These are phyloP conservation scores for Ditula angustiorana DNA, from an alignment of 2,888 invertebrate genomes.

Conservation along the genomic window DNA sequence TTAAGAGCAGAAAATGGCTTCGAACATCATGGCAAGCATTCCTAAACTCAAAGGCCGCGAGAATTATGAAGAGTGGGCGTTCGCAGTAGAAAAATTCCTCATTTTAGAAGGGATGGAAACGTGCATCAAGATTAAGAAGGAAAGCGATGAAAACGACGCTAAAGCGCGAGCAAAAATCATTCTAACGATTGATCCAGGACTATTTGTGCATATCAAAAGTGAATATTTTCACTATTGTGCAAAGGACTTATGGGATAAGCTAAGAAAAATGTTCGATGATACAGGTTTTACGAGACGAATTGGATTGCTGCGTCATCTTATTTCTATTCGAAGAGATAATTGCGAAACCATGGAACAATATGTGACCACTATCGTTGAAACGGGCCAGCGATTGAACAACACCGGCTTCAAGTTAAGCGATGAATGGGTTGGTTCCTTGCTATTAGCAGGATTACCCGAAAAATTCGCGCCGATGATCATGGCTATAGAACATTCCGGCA, in stretches of 20 bases:
- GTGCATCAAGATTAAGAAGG: neutral
- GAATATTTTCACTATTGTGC: neutral
- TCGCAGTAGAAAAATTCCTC: neutral
- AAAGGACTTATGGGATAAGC: constrained; percentile 12
- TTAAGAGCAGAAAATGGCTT: no score
- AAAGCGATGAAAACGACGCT: neutral
- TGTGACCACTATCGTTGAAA: neutral
- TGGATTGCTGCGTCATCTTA: neutral
- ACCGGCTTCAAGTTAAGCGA: neutral
- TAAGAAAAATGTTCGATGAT: constrained; percentile 19
- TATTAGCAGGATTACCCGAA: constrained; percentile 42
- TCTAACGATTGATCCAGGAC: constrained; percentile 32
- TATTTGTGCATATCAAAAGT: constrained; percentile 33
- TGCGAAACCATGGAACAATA: neutral
- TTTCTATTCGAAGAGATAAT: neutral
- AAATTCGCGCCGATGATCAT: constrained; percentile 42
- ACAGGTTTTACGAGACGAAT: constrained; percentile 13
- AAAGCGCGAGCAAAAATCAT: constrained; percentile 22
- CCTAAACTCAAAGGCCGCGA: neutral
- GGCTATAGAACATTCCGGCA: constrained; percentile 42
- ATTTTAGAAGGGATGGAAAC: neutral
- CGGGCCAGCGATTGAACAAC: neutral
- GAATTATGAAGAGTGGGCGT: neutral
- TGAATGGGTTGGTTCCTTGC: constrained; percentile 26
- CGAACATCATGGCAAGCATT: neutral